Evolutionary conservation across 2,113 vertebrate genomes (phyloP), one percentile per base, ranked within the genome.

Genomic region (Mesocricetus auratus): DNA sequence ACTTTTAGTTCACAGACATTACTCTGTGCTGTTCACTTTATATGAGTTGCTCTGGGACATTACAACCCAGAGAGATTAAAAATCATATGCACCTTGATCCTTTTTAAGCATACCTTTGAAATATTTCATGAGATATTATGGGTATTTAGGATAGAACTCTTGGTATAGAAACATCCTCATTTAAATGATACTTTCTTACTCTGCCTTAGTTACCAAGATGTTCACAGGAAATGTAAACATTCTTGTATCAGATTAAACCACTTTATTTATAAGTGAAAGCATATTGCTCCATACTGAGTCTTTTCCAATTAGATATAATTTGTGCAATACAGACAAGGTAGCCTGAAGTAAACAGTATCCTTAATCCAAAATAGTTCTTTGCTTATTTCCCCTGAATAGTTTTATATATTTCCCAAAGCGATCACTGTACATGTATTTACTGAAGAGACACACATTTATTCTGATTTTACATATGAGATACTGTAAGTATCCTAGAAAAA

Each of bases 221-320:
- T 82, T 95, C 66, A 21, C 16, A 45, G 58, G 75, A 78, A 94
- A 81, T 64, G 11, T 45, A 94, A 91, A 66, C 39, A 53, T 93
- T 7, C 56, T 95, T 82, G 74, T 91, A 64, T 87, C 77, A 95
- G 95, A 95, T 91, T 86, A 85, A 97, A 64, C 62, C 94, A 87
- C 74, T 87, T 94, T 91, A 62, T 96, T 94, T 96, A 31, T 87
- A 85, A 93, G 93, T 91, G 45, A 95, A 96, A 95, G n/a, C 36
- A 68, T 73, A 96, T 78, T 92, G 42, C 90, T 96, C 71, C 93
- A 92, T 75, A 96, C 0, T 56, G 86, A 89, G 58, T 88, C 68
- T 92, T 95, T 97, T 92, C 50, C 66, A 90, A 88, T 83, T 95
- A 95, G 60, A 64, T 64, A 94, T 21, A 15, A 88, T 73, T 94